These are phyloP conservation scores for Drosophila biarmipes DNA, from an alignment of 1,140 invertebrate species.

Conservation along the genomic window DNA sequence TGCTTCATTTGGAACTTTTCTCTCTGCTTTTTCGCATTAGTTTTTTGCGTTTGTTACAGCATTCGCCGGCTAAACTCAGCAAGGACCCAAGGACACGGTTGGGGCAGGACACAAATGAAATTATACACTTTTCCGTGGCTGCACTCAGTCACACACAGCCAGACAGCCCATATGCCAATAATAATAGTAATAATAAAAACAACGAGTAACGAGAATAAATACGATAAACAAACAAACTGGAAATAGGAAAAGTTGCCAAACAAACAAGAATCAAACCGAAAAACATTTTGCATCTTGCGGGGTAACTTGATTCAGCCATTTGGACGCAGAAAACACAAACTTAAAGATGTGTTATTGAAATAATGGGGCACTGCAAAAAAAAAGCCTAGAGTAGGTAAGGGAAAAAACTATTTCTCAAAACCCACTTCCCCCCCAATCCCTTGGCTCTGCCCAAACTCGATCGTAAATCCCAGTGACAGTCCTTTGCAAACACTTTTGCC, in stretches of 20 bases:
- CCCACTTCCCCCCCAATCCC: not conserved
- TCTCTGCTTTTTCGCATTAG: conserved; percentile 34
- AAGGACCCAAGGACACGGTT: conserved; percentile 18
- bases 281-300: conserved; percentile 4
- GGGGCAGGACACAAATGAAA: conserved; percentile 49
- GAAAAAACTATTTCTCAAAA: not conserved
- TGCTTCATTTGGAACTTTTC: conserved; percentile 61
- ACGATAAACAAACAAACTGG: conserved; percentile 45
- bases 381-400: not conserved
- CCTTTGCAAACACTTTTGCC: conserved; percentile 58
- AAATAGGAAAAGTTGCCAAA: conserved; percentile 48
- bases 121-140: conserved; percentile 49
- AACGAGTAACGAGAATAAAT: conserved; percentile 43
- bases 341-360: not conserved
- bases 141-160: conserved; percentile 10
- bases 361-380: not conserved
- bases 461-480: conserved; percentile 60
- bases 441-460: conserved; percentile 29
- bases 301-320: not conserved
- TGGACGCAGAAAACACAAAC: not conserved
- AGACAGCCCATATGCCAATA: conserved; percentile 29
- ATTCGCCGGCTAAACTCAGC: conserved; percentile 35
- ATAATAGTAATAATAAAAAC: conserved; percentile 29
- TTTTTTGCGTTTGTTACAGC: conserved; percentile 42
- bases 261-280: conserved; percentile 20